phyloP scores from a whole-genome alignment of 2,113 vertebrate species.

The Daubentonia madagascariensis region DNA sequence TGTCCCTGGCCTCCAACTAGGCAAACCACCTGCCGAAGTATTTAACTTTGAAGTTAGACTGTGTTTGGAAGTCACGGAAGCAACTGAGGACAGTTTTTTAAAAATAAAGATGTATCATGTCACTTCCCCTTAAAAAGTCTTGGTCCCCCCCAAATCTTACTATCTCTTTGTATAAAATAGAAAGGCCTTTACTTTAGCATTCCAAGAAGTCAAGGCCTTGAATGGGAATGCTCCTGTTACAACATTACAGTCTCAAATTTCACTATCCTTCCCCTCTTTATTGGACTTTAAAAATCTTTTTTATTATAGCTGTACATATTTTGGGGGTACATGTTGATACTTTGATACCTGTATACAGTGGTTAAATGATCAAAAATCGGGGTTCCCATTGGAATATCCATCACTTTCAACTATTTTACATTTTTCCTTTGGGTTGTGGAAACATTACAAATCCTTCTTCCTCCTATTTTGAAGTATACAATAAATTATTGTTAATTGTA shows the following conservation, averaged over 20 bases:
- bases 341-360: background rate
- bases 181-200: background rate
- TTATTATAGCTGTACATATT: background rate
- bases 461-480: background rate
- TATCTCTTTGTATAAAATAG: background rate
- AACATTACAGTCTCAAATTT: rapidly evolving
- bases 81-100: background rate
- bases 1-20: background rate
- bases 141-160: background rate
- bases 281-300: background rate
- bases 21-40: background rate
- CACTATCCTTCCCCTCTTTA: background rate
- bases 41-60: background rate
- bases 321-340: background rate
- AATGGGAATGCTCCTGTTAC: background rate
- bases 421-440: background rate
- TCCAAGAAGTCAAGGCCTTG: background rate
- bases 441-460: background rate
- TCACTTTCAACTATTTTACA: background rate
- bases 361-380: background rate
- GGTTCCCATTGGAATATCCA: too few relatives aligned
- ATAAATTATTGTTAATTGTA: background rate
- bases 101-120: background rate
- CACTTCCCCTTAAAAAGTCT: background rate
- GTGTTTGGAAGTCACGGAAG: background rate